phyloP scores from a whole-genome alignment of 2,797 vertebrate genomes.

The Esox lucius region DNA sequence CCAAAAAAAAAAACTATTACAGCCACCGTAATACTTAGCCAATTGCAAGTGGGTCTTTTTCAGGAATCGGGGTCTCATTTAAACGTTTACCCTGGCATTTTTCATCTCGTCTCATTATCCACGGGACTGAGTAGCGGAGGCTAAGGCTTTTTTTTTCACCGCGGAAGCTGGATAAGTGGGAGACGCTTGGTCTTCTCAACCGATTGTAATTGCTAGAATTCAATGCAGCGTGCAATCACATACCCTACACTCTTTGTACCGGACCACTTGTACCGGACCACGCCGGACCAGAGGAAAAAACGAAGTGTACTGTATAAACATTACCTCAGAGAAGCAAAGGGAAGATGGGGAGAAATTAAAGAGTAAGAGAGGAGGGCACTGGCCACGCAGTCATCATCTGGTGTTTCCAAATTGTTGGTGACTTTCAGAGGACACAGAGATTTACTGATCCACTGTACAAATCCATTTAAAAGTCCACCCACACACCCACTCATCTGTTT shows the following conservation, averaged over 20 bases:
- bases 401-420: neutral
- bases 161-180: neutral
- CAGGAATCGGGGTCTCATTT: constrained; percentile 12
- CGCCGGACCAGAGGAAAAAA: constrained; percentile 41
- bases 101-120: constrained; percentile 32
- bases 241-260: constrained; percentile 26
- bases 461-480: constrained; percentile 25
- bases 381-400: constrained; percentile 12
- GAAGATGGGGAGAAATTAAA: constrained; percentile 2
- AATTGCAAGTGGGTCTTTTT: constrained; percentile 9
- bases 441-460: constrained; percentile 19
- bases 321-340: constrained; percentile 15
- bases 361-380: neutral
- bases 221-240: constrained; percentile 50
- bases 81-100: constrained; percentile 17
- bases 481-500: neutral
- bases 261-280: too few species aligned
- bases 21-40: constrained; percentile 32
- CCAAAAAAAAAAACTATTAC: constrained; percentile 38
- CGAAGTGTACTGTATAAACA: constrained; percentile 17
- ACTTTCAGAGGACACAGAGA: neutral
- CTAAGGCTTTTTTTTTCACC: neutral
- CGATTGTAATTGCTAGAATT: constrained; percentile 21
- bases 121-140: neutral
- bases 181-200: neutral